Evolutionary conservation across 2,113 vertebrate species (phyloP).

Genomic region (Tupaia tana): DNA sequence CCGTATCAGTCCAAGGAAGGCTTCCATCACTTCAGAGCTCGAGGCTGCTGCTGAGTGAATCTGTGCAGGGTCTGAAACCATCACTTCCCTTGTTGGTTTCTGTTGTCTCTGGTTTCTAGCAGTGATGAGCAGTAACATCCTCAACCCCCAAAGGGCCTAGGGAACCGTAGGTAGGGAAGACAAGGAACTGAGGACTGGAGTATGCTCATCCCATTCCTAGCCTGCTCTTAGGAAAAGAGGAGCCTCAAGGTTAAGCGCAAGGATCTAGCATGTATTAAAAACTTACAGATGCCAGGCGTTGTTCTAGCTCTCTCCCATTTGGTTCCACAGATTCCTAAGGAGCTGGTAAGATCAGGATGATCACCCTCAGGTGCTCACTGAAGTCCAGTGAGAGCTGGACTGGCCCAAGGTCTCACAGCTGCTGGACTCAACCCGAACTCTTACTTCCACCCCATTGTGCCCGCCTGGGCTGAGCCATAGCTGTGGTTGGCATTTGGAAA

Average conservation of each 20-base stretch:
- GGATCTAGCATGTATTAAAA: background rate
- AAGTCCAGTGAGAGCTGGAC: background rate
- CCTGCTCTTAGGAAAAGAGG: background rate
- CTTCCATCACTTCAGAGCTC: background rate
- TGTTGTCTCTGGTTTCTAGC: background rate
- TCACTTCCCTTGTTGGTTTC: background rate
- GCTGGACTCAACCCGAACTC: background rate
- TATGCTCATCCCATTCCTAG: background rate
- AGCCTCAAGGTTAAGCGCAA: background rate
- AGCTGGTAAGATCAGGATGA: background rate
- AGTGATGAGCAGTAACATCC: background rate
- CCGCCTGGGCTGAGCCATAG: background rate
- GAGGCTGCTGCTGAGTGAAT: background rate
- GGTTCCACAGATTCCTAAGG: background rate
- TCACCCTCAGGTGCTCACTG: background rate
- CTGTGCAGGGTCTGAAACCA: background rate
- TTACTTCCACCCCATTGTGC: background rate
- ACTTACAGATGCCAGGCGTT: background rate
- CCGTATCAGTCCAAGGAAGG: background rate
- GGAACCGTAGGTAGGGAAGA: background rate
- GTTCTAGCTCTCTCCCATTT: background rate
- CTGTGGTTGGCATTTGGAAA: background rate
- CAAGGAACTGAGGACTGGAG: background rate
- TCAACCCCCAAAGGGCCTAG: background rate
- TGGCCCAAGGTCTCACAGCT: background rate